Conservation (phyloP, 2,113 vertebrate species). For the Stegastes partitus region DNA sequence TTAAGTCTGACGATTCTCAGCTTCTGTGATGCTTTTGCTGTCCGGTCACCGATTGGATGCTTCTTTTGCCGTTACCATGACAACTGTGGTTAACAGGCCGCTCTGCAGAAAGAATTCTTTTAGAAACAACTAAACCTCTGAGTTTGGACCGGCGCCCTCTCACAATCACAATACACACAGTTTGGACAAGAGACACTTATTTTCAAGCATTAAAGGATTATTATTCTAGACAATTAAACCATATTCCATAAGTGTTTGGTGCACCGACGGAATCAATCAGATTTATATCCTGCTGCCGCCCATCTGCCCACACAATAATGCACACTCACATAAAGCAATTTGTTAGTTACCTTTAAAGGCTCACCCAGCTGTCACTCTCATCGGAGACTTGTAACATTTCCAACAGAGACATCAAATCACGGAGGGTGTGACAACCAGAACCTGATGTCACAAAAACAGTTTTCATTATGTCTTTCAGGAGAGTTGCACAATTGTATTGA, state of each 20-base stretch:
- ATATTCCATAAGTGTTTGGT: slow-evolving; percentile 12
- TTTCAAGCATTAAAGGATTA: slow-evolving; percentile 12
- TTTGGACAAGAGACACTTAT: not conserved
- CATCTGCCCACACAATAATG: not conserved
- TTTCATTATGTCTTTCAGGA: not conserved
- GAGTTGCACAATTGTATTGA: not conserved
- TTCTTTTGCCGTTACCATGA: slow-evolving; percentile 22
- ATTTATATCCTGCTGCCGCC: slow-evolving; percentile 11
- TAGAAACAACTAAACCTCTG: slow-evolving; percentile 33
- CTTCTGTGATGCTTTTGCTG: not conserved
- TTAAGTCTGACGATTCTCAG: not conserved
- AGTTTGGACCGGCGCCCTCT: slow-evolving; percentile 5
- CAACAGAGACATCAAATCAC: not conserved
- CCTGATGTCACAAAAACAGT: not conserved
- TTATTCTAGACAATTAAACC: slow-evolving; percentile 39
- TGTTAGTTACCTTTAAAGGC: not conserved
- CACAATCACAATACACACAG: not conserved
- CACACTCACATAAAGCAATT: not conserved
- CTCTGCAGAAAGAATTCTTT: slow-evolving; percentile 33
- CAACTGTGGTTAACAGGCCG: slow-evolving; percentile 23
- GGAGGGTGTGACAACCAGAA: not conserved
- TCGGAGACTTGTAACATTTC: not conserved
- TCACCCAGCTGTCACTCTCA: not conserved
- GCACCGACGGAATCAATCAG: slow-evolving; percentile 19
- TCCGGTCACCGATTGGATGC: slow-evolving; percentile 18